Conservation (phyloP, 2,797 vertebrate genomes). For the Xiphophorus birchmanni region DNA sequence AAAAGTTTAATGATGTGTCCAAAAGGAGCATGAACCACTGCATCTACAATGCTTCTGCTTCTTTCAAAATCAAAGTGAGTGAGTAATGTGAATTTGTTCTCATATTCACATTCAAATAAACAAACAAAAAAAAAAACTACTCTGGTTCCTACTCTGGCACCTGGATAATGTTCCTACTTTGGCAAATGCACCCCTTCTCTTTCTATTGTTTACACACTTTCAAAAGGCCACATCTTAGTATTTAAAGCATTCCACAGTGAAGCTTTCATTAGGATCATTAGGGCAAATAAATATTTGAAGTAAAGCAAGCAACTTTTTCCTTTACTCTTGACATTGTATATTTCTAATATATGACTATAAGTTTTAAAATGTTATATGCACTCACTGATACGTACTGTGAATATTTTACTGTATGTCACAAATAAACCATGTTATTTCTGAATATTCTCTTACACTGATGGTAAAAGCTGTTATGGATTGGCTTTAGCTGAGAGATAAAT, state of each 20-base stretch:
- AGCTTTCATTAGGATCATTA: slow-evolving; percentile 66
- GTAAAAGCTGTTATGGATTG: neutral
- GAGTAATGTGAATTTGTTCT: too few species aligned
- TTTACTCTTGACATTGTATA: slow-evolving; percentile 54
- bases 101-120: too few species aligned
- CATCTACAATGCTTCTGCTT: neutral
- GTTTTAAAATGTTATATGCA: neutral
- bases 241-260: slow-evolving; percentile 45
- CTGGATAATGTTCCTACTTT: neutral
- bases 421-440: neutral
- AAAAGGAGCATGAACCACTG: neutral
- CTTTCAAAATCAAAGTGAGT: neutral
- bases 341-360: slow-evolving; percentile 45
- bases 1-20: neutral
- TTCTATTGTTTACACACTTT: neutral
- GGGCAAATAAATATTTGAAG: slow-evolving; percentile 77
- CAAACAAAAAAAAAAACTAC: neutral
- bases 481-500: slow-evolving; percentile 1
- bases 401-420: neutral
- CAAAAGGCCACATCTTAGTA: neutral
- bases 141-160: neutral
- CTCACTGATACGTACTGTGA: neutral
- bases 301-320: slow-evolving; percentile 59
- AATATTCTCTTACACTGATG: neutral
- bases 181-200: neutral